Base-by-base conservation (phyloP, 2,113 vertebrate genomes). In the Ceyx margarethae region DNA sequence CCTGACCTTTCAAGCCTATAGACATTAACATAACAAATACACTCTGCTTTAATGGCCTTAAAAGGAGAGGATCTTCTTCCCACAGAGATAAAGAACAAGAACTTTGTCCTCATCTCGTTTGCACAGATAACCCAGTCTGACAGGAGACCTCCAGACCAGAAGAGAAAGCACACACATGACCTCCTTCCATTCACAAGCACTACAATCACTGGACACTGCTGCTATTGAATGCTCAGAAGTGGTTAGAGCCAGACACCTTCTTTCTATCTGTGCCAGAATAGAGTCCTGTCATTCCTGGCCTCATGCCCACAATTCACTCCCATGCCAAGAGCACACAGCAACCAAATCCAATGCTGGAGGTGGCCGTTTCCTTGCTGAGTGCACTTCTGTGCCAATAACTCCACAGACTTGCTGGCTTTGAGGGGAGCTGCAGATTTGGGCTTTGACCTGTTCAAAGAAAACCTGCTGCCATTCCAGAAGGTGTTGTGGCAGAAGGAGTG, bases 201-300 rank as follows among this genome's bases (percentile, higher is more conserved):
- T 11, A 35, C 82, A 74, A 9, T 60, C 88, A n/a, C 76, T 81
- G 85, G 56, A 78, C 88, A 93, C 57, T 14, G 92, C 6, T 90
- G 87, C 85, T 75, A 50, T 45, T 88, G 88, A 93, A 15, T 1
- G n/a, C 90, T 93, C 82, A 58, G 2, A 13, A 80, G 73, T 10
- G 50, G 4, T 54, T 17, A 37, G 88, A 94, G 92, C 92, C 90
- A 95, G 86, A 93, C 91, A 94, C 91, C 95, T 92, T 45, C 90
- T 54, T 60, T 80, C 87, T 69, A 0, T 46, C 31, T 7, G 74
- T 87, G 95, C 95, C 93, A 95, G 17, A 87, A 69, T 1, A 85
- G 67, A 43, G 10, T 95, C 95, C 88, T 1, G 33, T 65, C 91
- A 48, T 15, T 28, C 74, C 86, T 92, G 95, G 95, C 84, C 86